phyloP scores from a whole-genome alignment of 2,797 vertebrate species.

The Pteropus rufus region DNA sequence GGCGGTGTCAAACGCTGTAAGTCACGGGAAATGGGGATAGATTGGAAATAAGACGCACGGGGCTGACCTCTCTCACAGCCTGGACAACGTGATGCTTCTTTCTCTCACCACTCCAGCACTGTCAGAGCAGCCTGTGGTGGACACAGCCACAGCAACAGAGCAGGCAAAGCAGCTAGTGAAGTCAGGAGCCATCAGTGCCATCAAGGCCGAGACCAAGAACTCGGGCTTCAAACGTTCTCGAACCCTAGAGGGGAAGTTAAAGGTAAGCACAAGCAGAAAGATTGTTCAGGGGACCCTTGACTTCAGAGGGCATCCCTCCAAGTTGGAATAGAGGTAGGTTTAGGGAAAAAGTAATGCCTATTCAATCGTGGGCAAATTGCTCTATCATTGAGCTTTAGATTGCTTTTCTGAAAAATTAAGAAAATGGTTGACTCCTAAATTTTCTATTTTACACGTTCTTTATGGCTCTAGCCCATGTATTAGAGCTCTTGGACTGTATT shows the following conservation, averaged over 20 bases:
- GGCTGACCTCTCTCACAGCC: background rate
- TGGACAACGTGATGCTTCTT: background rate
- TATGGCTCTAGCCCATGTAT: background rate
- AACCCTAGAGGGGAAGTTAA: slow-evolving; percentile 93
- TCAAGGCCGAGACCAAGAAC: slow-evolving; percentile 96
- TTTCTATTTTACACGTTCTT: background rate
- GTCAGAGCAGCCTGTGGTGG: slow-evolving; percentile 93
- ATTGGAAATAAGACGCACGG: background rate
- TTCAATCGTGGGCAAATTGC: background rate
- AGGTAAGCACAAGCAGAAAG: slow-evolving; percentile 80
- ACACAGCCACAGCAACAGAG: slow-evolving; percentile 94
- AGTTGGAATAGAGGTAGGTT: background rate
- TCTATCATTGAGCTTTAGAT: background rate
- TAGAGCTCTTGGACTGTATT: background rate
- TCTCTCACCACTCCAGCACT: slow-evolving; percentile 81
- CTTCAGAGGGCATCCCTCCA: background rate
- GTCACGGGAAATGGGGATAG: slow-evolving; percentile 46
- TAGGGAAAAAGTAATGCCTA: background rate
- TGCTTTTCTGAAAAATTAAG: background rate
- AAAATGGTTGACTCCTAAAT: background rate
- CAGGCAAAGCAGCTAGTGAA: slow-evolving; percentile 97
- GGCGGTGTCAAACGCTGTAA: slow-evolving; percentile 94
- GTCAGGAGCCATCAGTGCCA: slow-evolving; percentile 95
- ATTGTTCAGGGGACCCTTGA: background rate
- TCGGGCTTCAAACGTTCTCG: slow-evolving; percentile 95